Base-by-base conservation (phyloP, 2,888 invertebrate genomes). In the Hemicrepidius hirtus region DNA sequence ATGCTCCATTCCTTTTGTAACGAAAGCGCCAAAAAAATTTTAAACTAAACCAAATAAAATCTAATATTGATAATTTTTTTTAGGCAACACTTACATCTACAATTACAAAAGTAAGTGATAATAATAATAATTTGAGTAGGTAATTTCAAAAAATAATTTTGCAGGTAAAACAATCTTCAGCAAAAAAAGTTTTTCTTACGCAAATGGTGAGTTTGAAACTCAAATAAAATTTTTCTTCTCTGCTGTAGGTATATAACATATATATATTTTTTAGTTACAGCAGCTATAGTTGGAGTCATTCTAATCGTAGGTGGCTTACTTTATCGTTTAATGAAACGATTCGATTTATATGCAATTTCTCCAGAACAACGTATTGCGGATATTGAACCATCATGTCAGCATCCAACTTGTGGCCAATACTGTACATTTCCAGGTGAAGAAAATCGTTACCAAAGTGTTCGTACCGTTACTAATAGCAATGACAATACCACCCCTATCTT, bases 341-440 rank as follows among this genome's bases (percentile, higher is more conserved):
- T 60, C 37, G 60, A 60, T 28, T 41, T 59, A 41, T 41, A 59
- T 12, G 44, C 60, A 13, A 37, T 24, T 13, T 24, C 41, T 6
- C 60, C 60, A 44, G 41, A 60, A 28, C 60, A 60, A 28, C 60
- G 16, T n/a, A 16, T 24, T 5, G 5, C 41, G 3, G 21, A 40
- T 10, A n/a, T 28, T 13, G 40, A 44, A 21, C 60, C 60, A 10
- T 13, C 9, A 6, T 60, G 60, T 28, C 24, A 41, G 0, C 60
- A 60, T 28, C 60, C 24, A 0, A 9, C 41, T 9, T 60, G 60
- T 24, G 60, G 60, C 24, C 60, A 60, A n/a, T 60, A 60, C 28
- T 60, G 60, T 16, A 60, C 60, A 13, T 16, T 60, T 12, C 13
- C 24, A 4, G 35, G 37, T 3, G 12, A 5, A n/a, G 44, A 44